Conservation (phyloP, 2,888 invertebrate genomes). For the Cerastis leucographa region DNA sequence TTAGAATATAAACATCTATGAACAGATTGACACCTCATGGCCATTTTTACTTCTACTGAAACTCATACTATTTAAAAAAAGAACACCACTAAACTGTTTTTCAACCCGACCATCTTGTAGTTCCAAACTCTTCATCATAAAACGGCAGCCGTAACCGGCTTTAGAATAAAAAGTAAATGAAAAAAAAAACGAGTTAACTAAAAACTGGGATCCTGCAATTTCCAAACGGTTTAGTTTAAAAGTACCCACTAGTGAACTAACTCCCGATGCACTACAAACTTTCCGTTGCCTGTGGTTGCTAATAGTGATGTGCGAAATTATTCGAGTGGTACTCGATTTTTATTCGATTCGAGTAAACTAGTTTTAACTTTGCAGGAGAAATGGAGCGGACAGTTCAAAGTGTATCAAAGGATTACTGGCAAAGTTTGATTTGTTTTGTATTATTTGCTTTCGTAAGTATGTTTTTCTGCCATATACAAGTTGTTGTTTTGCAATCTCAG, state of each 20-base stretch:
- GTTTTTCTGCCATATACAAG: too few relatives aligned
- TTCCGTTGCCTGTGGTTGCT: conserved; percentile 69
- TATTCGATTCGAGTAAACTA: neutral
- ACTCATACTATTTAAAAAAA: conserved; percentile 9
- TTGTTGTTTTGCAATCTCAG: too few relatives aligned
- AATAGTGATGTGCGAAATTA: conserved; percentile 60
- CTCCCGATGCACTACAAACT: conserved; percentile 78
- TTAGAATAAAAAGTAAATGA: conserved; percentile 47
- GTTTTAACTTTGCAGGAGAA: conserved; percentile 24
- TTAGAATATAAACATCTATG: too few relatives aligned
- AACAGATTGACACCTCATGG: neutral
- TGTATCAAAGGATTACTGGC: conserved; percentile 3
- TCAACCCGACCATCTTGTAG: conserved; percentile 18
- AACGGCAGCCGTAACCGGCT: conserved; percentile 52
- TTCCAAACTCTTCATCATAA: conserved; percentile 53
- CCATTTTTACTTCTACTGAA: neutral
- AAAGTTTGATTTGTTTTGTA: neutral
- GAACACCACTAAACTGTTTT: conserved; percentile 29
- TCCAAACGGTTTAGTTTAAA: conserved; percentile 79
- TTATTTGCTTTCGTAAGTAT: neutral
- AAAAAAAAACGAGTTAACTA: conserved; percentile 64
- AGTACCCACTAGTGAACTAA: conserved; percentile 75
- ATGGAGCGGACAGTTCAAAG: conserved; percentile 15
- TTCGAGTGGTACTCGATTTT: conserved; percentile 43
- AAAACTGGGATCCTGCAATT: conserved; percentile 77